Base-by-base conservation (phyloP, 2,113 vertebrate species). In the Tupaia tana region DNA sequence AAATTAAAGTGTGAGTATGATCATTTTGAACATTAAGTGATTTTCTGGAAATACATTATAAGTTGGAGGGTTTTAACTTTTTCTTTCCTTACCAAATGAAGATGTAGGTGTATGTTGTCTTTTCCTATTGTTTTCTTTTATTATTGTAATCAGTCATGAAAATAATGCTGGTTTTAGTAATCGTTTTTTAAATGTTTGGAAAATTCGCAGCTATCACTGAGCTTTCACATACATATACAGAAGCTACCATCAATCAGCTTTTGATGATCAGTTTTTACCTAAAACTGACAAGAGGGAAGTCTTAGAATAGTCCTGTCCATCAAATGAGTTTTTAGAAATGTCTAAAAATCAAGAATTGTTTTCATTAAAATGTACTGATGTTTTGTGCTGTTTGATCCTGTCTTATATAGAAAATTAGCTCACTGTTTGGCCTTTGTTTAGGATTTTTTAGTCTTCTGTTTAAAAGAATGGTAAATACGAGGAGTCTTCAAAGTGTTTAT, bases 11-110 rank as follows among this genome's bases (percentile, higher is more conserved):
- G 52, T 54, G 71, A 89, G 15, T 77, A 29, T 59, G 7, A 58
- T 70, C 89, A 20, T 86, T 97, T 94, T 92, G 18, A 95, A 74
- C 8, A 90, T 78, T 80, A 71, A 94, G 69, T 92, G 18, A 25
- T 84, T 90, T 87, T 96, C 63, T 83, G 92, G 52, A 87, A 90
- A 11, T 91, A 56, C 5, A 34, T 83, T 77, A 58, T 61, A 90
- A 86, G 52, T 66, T 63, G 2, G 15, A 16, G 25, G 16, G 11
- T 25, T 31, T 85, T 74, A 34, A 0, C 12, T 24, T 31, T 77
- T 75, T 92, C n/a, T 66, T 58, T 58, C 29, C n/a, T 89, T 9
- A 85, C 8, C 24, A 58, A 63, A 86, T 79, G 22, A 74, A 85
- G 7, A 43, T 85, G 1, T 70, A 70, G 7, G 12, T 69, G 15